Percentiles rank a stretch among this genome's conserved stretches.
Conservation (phyloP, 2,797 vertebrate genomes). For the Trematomus bernacchii region DNA sequence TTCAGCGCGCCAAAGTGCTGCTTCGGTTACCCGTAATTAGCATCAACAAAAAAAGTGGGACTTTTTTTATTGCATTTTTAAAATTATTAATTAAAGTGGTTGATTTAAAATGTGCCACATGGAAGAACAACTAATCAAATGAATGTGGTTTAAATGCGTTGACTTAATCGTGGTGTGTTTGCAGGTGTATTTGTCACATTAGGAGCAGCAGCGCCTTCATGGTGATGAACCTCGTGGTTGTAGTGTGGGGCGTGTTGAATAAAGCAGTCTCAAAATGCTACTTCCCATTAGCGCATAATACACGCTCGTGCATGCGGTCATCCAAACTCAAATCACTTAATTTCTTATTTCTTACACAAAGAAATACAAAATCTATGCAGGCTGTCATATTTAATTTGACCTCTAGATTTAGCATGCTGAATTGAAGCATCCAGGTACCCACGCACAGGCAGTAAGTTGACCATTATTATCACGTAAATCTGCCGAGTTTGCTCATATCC, state of each 20-base stretch:
- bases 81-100: too few species aligned
- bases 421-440: neutral
- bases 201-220: constrained; percentile 14
- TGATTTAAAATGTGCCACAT: accelerated
- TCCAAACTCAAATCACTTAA: neutral
- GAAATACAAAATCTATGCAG: accelerated
- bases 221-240: constrained; percentile 81
- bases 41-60: accelerated
- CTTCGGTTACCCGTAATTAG: accelerated
- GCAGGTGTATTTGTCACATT: constrained; percentile 20
- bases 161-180: neutral
- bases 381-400: too few species aligned
- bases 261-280: constrained; percentile 41
- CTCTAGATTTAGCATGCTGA: neutral
- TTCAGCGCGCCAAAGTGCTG: accelerated
- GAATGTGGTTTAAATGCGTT: accelerated
- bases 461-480: constrained; percentile 17
- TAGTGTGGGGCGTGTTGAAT: constrained; percentile 65
- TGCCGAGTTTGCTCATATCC: constrained; percentile 55
- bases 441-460: neutral
- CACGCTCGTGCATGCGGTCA: constrained; percentile 28
- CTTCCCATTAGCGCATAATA: constrained; percentile 66
- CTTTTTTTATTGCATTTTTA: too few species aligned
- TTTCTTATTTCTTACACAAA: neutral
- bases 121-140: too few species aligned